Conservation (phyloP, 2,797 vertebrate species). For the Petrocephalus schoutedeni region DNA sequence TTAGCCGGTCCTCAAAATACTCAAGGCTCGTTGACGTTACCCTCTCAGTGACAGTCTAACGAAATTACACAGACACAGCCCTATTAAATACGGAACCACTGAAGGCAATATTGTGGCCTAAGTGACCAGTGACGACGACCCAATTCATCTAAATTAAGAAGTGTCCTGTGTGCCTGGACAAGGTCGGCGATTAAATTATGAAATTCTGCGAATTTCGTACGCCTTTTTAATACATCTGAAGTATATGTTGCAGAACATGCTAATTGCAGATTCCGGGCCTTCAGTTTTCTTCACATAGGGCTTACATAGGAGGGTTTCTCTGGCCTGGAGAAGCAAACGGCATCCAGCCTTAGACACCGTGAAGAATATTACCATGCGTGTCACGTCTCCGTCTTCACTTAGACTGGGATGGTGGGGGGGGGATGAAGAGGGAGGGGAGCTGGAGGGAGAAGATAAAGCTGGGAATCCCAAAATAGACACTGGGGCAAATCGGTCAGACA, state of each 20-base stretch:
- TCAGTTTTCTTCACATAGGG: background rate
- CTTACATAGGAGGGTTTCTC: background rate
- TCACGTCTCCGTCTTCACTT: background rate
- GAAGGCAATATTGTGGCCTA: background rate
- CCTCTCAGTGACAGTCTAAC: background rate
- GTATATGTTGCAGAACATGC: background rate
- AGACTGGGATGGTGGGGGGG: background rate
- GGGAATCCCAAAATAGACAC: slow-evolving; percentile 29
- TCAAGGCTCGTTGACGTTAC: background rate
- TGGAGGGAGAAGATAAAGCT: slow-evolving; percentile 22
- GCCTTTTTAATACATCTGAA: background rate
- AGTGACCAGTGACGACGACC: background rate
- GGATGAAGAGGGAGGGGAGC: background rate
- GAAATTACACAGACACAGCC: background rate
- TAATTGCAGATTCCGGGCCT: background rate
- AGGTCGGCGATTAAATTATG: background rate
- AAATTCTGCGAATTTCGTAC: background rate
- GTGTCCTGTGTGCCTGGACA: background rate
- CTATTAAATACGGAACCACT: background rate
- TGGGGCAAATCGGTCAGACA: background rate
- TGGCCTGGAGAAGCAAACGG: background rate
- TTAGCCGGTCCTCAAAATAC: background rate
- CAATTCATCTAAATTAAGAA: background rate
- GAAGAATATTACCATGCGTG: background rate
- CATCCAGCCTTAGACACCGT: background rate